Evolutionary conservation across 2,888 invertebrate species (phyloP).

Genomic region (Patella ulyssiponensis): DNA sequence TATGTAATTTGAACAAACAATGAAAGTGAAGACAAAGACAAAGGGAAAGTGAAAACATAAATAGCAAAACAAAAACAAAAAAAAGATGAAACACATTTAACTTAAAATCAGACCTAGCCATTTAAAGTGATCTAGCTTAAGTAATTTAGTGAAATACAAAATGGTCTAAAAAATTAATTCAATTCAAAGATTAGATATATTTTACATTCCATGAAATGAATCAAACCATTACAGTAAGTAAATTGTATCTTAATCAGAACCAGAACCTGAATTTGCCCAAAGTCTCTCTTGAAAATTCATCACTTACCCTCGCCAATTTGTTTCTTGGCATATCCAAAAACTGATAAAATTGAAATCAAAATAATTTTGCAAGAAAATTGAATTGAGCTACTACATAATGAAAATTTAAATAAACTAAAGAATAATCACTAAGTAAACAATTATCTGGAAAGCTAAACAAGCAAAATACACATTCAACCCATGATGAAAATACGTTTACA

Average conservation of each 20-base stretch:
- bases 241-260: too few relatives aligned
- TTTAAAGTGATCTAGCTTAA: neutral
- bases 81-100: neutral
- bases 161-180: neutral
- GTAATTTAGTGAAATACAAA: neutral
- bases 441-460: neutral
- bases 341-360: constrained; percentile 35
- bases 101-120: neutral
- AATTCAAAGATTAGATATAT: neutral
- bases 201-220: neutral
- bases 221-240: neutral
- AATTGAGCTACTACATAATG: too few relatives aligned
- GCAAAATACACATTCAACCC: too few relatives aligned
- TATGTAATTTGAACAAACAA: neutral
- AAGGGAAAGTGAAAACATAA: neutral
- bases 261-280: too few relatives aligned
- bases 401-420: too few relatives aligned
- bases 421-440: too few relatives aligned
- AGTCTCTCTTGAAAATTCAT: too few relatives aligned
- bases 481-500: too few relatives aligned
- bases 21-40: neutral
- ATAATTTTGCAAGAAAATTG: too few relatives aligned
- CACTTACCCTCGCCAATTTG: constrained; percentile 35
- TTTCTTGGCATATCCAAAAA: constrained; percentile 51
- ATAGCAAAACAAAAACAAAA: neutral